These are phyloP conservation scores for Lerema accius DNA, from an alignment of 1,140 invertebrate genomes.

Conservation along the genomic window DNA sequence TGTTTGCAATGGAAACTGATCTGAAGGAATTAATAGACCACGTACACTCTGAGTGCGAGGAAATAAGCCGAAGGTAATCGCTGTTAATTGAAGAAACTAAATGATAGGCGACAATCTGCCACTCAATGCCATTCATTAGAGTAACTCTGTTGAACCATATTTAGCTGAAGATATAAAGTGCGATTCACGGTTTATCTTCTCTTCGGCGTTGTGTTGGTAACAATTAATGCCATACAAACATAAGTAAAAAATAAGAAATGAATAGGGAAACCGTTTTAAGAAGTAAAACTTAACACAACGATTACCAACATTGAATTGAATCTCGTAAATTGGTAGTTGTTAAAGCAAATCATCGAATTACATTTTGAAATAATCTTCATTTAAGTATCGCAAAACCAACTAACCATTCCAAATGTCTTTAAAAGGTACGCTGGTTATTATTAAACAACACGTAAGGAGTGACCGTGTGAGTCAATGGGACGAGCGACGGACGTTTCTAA, in stretches of 20 bases:
- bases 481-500: constrained; percentile 64
- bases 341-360: too few relatives aligned
- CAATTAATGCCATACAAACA: too few relatives aligned
- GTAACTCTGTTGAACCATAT: constrained; percentile 10
- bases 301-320: too few relatives aligned
- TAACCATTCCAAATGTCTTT: constrained; percentile 52
- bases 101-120: constrained; percentile 30
- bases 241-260: too few relatives aligned
- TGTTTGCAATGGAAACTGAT: constrained; percentile 3
- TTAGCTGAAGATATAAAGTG: constrained; percentile 12
- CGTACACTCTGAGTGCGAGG: constrained; percentile 17
- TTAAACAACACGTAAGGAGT: constrained; percentile 66
- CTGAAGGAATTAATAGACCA: constrained; percentile 15
- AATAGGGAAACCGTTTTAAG: too few relatives aligned
- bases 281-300: too few relatives aligned
- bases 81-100: constrained; percentile 30
- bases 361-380: constrained; percentile 22
- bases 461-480: constrained; percentile 64
- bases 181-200: too few relatives aligned
- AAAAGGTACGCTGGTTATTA: constrained; percentile 66
- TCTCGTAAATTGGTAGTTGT: too few relatives aligned
- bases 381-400: constrained; percentile 39
- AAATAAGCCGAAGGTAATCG: constrained; percentile 28
- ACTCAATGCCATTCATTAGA: constrained; percentile 30
- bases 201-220: too few relatives aligned